These are phyloP conservation scores for Crotalus viridis DNA, from an alignment of 2,113 vertebrate species.

Conservation along the genomic window DNA sequence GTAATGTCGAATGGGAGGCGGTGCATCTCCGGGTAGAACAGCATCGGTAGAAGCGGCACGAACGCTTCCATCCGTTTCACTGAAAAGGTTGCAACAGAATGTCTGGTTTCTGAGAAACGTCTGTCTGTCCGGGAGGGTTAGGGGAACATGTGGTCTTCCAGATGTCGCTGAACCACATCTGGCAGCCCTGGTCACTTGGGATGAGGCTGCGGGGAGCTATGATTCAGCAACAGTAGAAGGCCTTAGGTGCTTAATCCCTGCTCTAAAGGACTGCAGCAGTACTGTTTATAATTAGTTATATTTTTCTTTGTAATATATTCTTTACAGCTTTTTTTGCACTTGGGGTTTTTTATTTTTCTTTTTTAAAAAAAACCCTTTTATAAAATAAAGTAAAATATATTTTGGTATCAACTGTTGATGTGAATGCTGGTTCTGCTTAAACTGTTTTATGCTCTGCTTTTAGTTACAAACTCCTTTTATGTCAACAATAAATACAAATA, in stretches of 20 bases:
- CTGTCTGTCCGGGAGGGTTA: background rate
- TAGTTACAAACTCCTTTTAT: background rate
- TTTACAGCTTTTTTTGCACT: background rate
- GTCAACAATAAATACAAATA: background rate
- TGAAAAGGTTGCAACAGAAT: background rate
- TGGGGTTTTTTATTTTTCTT: background rate
- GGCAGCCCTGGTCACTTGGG: no score
- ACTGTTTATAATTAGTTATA: background rate
- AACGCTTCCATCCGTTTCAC: background rate
- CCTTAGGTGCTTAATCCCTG: background rate
- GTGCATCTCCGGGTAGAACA: background rate
- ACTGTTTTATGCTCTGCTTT: background rate
- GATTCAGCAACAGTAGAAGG: background rate
- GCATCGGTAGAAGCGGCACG: background rate
- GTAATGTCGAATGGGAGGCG: background rate
- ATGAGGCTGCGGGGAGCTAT: background rate
- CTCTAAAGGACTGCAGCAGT: background rate
- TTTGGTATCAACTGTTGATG: background rate
- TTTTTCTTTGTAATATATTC: background rate
- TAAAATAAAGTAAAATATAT: background rate
- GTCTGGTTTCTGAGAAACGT: background rate
- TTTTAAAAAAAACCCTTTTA: background rate
- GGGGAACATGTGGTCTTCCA: background rate
- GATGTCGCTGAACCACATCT: background rate
- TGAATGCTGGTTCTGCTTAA: background rate